Evolutionary conservation across 1,140 invertebrate species (phyloP).

Genomic region (Vollenhovia emeryi): DNA sequence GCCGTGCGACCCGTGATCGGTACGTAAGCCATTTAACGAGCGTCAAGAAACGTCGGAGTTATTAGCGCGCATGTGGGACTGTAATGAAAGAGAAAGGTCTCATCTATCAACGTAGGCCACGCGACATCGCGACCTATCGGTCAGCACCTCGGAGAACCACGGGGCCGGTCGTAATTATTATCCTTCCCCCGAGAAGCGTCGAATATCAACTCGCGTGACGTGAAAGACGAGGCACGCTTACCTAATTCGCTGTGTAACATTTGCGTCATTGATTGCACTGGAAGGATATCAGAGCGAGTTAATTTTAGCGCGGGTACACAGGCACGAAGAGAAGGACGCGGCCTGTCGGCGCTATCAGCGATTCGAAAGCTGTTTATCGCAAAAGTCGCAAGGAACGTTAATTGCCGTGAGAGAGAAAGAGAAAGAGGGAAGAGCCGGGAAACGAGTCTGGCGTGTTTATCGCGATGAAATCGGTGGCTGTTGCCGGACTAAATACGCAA

Average conservation of each 20-base stretch:
- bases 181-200: not conserved
- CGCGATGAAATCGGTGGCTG: constrained; percentile 49
- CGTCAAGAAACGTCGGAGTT: constrained; percentile 11
- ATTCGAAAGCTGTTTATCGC: constrained; percentile 21
- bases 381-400: constrained; percentile 18
- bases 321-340: not conserved
- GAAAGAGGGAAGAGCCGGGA: not conserved
- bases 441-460: constrained; percentile 34
- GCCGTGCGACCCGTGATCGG: constrained; percentile 17
- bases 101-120: not conserved
- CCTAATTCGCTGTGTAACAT: constrained; percentile 20
- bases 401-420: not conserved
- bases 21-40: constrained; percentile 35
- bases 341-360: not conserved
- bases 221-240: constrained; percentile 3
- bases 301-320: not conserved
- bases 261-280: constrained; percentile 22
- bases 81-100: constrained; percentile 45
- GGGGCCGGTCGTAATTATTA: not conserved
- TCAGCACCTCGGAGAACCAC: not conserved
- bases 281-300: constrained; percentile 19
- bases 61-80: not conserved
- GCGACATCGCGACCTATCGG: constrained; percentile 23
- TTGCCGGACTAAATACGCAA: constrained; percentile 36
- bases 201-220: not conserved